Base-by-base conservation (phyloP, 37 sponge, comb jelly and placozoan species). In the Geodia barretti region DNA sequence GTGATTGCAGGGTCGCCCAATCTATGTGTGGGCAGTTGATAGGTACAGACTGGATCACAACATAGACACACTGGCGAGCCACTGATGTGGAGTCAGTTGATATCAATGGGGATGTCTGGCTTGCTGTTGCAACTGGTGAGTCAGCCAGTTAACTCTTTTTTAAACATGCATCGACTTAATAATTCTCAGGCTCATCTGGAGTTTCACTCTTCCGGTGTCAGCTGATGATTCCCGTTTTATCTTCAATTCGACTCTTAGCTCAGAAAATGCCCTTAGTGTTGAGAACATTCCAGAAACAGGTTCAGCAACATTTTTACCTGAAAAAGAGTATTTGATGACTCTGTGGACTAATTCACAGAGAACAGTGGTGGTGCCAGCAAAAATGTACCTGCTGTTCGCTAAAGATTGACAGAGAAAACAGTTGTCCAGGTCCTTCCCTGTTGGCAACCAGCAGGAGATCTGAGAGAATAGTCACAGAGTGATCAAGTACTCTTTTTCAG, bases 11-110 rank as follows among this genome's bases (percentile, higher is more conserved):
- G 3, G n/a, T n/a, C n/a, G n/a, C 8, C 69, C 73, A 41, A 35
- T 87, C 1, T 87, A 68, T 68, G 39, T 72, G 20, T 87, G 87
- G 87, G 60, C 21, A 21, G 41, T 37, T 39, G 76, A 43, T 17
- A 70, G 64, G 74, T 86, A 81, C 47, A 60, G 63, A 2, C 35
- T 87, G 32, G 38, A 67, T 32, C 62, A 67, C 39, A 32, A 47
- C 26, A 79, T 87, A 40, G 32, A 54, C 25, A 81, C 81, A 3
- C 31, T n/a, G 47, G 24, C 24, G 40, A 4, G 87, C 77, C 14
- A 30, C 42, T 37, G 87, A 87, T 60, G 64, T 80, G 34, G 68
- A 36, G 4, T 68, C 42, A 74, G 24, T 79, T 20, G 36, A 34
- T 19, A 4, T 70, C 26, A 37, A 39, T 39, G 38, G 62, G 17